Percentiles rank a stretch among this genome's conserved stretches.
Evolutionary conservation across 2,797 vertebrate genomes (phyloP).

Genomic region (Enteromius thamalakanensis): DNA sequence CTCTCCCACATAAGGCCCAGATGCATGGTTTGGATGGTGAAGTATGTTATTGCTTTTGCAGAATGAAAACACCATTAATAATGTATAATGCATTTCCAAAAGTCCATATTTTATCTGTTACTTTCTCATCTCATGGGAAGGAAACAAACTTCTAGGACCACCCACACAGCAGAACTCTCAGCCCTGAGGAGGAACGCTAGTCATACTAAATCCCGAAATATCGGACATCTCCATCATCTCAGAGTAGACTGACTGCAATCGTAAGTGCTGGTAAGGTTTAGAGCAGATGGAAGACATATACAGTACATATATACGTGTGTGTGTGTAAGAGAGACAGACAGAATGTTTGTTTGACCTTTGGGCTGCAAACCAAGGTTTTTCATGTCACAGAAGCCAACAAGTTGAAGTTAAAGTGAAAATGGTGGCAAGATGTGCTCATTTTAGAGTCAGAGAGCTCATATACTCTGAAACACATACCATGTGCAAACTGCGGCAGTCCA

Average conservation of each 20-base stretch:
- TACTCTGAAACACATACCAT: slow-evolving; percentile 80
- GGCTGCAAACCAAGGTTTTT: too few relatives aligned
- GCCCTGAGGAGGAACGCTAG: background rate
- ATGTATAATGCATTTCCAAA: slow-evolving; percentile 26
- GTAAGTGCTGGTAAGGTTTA: background rate
- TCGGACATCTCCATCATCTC: background rate
- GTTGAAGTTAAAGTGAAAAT: background rate
- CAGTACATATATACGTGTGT: background rate
- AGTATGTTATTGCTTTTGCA: background rate
- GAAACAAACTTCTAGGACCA: slow-evolving; percentile 30
- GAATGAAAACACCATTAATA: slow-evolving; percentile 46
- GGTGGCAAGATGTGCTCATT: background rate
- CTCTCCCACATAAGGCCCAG: slow-evolving; percentile 2
- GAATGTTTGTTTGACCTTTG: too few relatives aligned
- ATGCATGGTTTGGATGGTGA: background rate
- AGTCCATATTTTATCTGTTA: slow-evolving; percentile 1
- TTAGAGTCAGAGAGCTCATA: background rate
- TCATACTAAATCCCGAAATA: background rate
- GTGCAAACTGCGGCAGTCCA: slow-evolving; percentile 97
- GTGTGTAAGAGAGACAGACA: too few relatives aligned
- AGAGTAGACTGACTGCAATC: background rate
- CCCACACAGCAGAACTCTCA: slow-evolving; percentile 18
- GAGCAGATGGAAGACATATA: background rate
- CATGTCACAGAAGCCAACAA: background rate
- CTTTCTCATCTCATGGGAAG: slow-evolving; percentile 16